phyloP scores from a whole-genome alignment of 2,888 invertebrate species.

The Ischnus inquisitorius region DNA sequence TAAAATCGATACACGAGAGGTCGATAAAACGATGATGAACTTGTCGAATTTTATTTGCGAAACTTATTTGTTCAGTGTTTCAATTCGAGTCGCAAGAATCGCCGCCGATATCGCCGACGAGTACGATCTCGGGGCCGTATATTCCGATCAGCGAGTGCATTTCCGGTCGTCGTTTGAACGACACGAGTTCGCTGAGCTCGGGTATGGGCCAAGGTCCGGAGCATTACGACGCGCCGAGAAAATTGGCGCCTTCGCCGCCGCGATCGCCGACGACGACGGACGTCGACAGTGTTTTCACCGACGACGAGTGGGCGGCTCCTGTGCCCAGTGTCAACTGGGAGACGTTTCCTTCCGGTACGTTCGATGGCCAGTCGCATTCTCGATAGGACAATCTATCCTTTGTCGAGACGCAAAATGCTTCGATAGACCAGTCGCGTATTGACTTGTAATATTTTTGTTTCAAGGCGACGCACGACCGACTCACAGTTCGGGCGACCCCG shows the following conservation, averaged over 20 bases:
- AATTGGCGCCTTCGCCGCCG: slow-evolving; percentile 84
- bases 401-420: not conserved
- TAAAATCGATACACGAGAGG: too few species aligned
- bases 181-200: slow-evolving; percentile 82
- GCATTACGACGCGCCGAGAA: slow-evolving; percentile 81
- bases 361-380: not conserved
- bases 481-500: slow-evolving; percentile 87
- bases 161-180: slow-evolving; percentile 90
- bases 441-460: not conserved
- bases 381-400: not conserved
- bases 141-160: slow-evolving; percentile 97
- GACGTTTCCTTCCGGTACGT: slow-evolving; percentile 84
- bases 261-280: slow-evolving; percentile 89
- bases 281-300: slow-evolving; percentile 89
- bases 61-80: slow-evolving; percentile 77
- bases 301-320: slow-evolving; percentile 89
- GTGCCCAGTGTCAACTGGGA: slow-evolving; percentile 86
- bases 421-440: not conserved
- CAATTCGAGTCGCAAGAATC: slow-evolving; percentile 86
- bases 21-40: not conserved
- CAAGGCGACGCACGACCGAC: slow-evolving; percentile 86
- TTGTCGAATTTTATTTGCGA: slow-evolving; percentile 27
- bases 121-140: slow-evolving; percentile 91
- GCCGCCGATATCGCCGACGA: slow-evolving; percentile 89
- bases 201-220: slow-evolving; percentile 79